These are phyloP conservation scores for Dolichomitus sp. DNA, from an alignment of 2,888 invertebrate genomes.

Conservation along the genomic window DNA sequence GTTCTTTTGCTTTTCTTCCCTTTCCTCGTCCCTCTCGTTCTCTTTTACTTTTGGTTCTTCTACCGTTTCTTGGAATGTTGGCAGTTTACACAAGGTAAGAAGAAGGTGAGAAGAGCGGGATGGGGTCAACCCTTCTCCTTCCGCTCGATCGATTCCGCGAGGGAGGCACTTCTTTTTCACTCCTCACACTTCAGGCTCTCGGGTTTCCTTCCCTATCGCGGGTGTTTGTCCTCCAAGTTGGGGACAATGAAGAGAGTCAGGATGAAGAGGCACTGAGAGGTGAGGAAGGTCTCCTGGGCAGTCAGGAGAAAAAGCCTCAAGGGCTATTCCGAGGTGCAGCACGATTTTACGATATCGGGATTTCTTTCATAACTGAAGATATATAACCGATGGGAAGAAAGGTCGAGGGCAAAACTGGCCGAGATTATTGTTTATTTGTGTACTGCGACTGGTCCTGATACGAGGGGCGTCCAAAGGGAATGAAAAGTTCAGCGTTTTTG, in stretches of 20 bases:
- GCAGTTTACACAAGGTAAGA: background rate
- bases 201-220: background rate
- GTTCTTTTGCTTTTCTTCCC: background rate
- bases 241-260: conserved; percentile 15
- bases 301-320: conserved; percentile 6
- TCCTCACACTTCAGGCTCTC: conserved; percentile 1
- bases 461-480: background rate
- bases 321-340: background rate
- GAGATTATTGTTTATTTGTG: conserved; percentile 7
- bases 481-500: background rate
- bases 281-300: background rate
- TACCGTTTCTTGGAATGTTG: background rate
- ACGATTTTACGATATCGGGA: conserved; percentile 25
- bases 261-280: conserved; percentile 1
- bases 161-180: conserved; percentile 5
- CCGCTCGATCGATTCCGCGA: background rate
- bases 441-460: background rate
- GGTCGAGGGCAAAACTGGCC: background rate
- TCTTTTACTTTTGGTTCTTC: too few species aligned
- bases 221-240: conserved; percentile 25
- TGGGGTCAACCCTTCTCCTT: background rate
- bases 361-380: conserved; percentile 7
- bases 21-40: too few species aligned
- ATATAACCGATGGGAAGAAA: background rate
- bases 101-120: background rate